A percentile compares a stretch with the other conserved stretches of the same genome.
phyloP scores from a whole-genome alignment of 2,797 vertebrate species.

The Arctocebus calabarensis region DNA sequence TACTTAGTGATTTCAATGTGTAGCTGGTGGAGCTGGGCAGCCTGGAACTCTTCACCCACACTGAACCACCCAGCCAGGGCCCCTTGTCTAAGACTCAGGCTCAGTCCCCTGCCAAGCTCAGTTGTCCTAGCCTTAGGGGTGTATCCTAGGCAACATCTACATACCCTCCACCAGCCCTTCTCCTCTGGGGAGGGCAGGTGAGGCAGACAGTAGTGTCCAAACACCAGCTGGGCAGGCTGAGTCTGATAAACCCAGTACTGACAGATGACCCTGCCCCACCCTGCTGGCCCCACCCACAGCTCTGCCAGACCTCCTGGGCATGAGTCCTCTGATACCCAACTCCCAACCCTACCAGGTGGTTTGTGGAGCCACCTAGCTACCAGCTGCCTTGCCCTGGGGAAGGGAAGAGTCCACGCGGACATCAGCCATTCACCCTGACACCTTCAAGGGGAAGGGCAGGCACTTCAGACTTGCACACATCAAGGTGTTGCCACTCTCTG shows the following conservation, averaged over 20 bases:
- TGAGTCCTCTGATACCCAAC: background rate
- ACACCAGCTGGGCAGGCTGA: background rate
- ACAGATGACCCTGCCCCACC: background rate
- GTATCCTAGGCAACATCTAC: background rate
- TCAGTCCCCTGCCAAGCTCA: background rate
- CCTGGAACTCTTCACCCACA: background rate
- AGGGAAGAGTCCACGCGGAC: background rate
- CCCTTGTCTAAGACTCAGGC: background rate
- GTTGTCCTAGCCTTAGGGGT: background rate
- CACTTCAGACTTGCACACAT: background rate
- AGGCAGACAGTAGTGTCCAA: background rate
- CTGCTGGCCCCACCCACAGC: background rate
- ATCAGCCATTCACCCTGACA: background rate
- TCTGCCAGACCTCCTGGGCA: background rate
- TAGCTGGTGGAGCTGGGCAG: background rate
- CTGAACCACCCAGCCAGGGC: background rate
- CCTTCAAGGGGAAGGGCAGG: background rate
- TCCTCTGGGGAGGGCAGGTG: background rate
- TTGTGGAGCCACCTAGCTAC: background rate
- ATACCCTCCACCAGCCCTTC: background rate
- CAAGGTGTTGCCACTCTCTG: too few relatives aligned
- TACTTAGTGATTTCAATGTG: background rate
- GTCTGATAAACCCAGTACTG: background rate
- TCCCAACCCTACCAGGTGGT: background rate
- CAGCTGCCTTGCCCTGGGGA: background rate